Evolutionary conservation across 2,888 invertebrate species (phyloP), one percentile per base, ranked within the genome.

Genomic region (Tetragonisca angustula): DNA sequence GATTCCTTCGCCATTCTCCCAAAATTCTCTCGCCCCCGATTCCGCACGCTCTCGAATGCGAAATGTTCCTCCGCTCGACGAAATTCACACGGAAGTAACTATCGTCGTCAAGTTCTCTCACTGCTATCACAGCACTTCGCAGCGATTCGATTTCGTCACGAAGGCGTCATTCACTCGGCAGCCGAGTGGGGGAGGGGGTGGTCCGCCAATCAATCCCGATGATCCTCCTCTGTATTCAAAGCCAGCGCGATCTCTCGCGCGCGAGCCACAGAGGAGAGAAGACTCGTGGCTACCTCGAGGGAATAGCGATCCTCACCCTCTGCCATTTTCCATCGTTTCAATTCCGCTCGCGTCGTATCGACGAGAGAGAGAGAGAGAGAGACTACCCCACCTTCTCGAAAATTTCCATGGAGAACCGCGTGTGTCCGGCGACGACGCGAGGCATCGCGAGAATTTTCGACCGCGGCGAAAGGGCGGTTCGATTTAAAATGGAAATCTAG

Each of bases 401-500:
- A 64, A 67, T 71, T 80, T 76, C 71, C 36, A 71, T 68, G 59
- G 27, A 13, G 24, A n/a, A n/a, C 50, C n/a, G 56, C 50, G 69
- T 59, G 65, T 67, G 50, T 72, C 17, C 24, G 27, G 43, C 15
- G 49, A 36, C 15, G 49, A 36, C 49, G 59, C 21, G 1, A 15
- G n/a, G 64, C 24, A 36, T 24, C 36, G 59, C 70, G 70, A 62
- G 9, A 81, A 81, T 70, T 78, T 78, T 61, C 75, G 56, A 19
- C 27, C n/a, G 19, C 56, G 19, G 19, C 77, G 79, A 72, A 68
- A 50, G 43, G n/a, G 56, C 50, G 80, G 24, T 19, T 52, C 82
- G 83, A 83, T 83, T 83, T 80, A 67, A 83, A 83, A 83, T 83
- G 83, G 83, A 83, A 83, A 83, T 80, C 75, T 67, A 82, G 68